These are phyloP conservation scores for Phylloscopus trochilus DNA, from an alignment of 2,113 vertebrate species.

Conservation along the genomic window DNA sequence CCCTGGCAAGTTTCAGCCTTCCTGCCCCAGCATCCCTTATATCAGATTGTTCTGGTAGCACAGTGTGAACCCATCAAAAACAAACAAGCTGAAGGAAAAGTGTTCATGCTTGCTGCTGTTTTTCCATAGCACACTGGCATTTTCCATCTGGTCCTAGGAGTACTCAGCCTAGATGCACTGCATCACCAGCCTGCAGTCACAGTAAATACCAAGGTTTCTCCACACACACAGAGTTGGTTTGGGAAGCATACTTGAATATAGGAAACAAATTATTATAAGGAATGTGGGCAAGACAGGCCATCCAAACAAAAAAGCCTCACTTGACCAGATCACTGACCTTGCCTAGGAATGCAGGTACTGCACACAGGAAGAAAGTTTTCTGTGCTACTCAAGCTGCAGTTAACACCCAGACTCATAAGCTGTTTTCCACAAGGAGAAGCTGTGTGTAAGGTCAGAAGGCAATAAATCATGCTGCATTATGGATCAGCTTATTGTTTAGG, in stretches of 20 bases:
- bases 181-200: fast-evolving
- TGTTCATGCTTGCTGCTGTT: neutral
- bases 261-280: neutral
- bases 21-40: neutral
- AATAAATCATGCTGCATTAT: neutral
- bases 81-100: neutral
- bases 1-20: neutral
- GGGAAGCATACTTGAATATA: neutral
- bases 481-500: slow-evolving; percentile 11
- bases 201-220: neutral
- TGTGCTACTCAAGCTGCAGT: neutral
- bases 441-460: neutral
- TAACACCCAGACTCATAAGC: neutral
- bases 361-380: neutral
- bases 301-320: neutral
- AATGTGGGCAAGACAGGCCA: neutral
- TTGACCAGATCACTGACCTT: neutral
- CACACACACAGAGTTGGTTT: neutral
- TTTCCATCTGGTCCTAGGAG: neutral
- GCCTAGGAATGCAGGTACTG: neutral
- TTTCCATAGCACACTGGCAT: neutral
- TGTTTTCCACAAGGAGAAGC: neutral
- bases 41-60: neutral
- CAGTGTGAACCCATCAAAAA: neutral
- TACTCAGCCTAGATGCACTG: neutral